Percentiles rank a stretch among this genome's conserved stretches.
phyloP scores from a whole-genome alignment of 2,113 vertebrate species.

The Saguinus midas region DNA sequence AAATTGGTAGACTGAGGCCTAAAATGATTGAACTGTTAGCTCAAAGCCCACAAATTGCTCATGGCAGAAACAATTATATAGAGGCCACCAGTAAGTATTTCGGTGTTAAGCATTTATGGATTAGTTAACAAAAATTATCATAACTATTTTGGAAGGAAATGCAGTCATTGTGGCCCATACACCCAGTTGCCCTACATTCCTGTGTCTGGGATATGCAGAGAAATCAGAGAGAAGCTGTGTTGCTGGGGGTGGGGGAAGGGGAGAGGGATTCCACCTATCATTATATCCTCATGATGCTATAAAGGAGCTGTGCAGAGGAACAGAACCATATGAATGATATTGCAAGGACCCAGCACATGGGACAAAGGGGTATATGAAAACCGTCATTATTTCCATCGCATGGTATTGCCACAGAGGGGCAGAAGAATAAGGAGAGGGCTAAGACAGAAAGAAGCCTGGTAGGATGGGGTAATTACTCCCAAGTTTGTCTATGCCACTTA shows the following conservation, averaged over 20 bases:
- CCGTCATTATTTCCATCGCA: fast-evolving
- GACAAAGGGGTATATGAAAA: neutral
- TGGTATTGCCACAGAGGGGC: too few species aligned
- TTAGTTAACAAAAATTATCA: neutral
- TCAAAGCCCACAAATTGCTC: neutral
- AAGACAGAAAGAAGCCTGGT: neutral
- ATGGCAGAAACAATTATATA: neutral
- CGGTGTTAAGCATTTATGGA: neutral
- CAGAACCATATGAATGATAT: neutral
- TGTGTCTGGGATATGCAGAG: neutral
- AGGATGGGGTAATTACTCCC: fast-evolving
- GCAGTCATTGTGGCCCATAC: fast-evolving
- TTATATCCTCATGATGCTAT: neutral
- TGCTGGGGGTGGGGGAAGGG: fast-evolving
- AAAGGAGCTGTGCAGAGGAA: too few species aligned
- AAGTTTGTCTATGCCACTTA: neutral
- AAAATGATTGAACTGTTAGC: neutral
- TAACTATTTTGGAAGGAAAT: neutral
- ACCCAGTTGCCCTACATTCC: neutral
- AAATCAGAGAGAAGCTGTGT: neutral
- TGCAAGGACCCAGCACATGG: neutral
- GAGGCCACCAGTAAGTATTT: neutral
- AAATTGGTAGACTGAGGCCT: neutral
- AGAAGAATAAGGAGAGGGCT: neutral
- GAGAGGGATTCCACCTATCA: neutral